phyloP scores from a whole-genome alignment of 2,797 vertebrate species.

The Lemur catta region DNA sequence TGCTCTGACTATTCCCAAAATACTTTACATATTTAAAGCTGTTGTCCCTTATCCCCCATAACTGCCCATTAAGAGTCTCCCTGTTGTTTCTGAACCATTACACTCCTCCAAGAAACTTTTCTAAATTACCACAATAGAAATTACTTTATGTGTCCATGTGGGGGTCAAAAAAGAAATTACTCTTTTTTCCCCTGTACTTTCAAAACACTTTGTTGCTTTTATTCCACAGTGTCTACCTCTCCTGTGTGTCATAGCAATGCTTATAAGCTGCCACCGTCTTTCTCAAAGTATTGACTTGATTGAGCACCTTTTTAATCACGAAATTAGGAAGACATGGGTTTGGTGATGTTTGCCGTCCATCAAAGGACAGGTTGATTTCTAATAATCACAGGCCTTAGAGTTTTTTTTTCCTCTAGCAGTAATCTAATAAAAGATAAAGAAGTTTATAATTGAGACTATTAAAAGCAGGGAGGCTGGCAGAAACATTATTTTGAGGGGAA shows the following conservation, averaged over 20 bases:
- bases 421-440: background rate
- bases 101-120: background rate
- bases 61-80: background rate
- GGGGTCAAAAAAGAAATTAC: background rate
- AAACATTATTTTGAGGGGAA: background rate
- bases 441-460: background rate
- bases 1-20: background rate
- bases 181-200: background rate
- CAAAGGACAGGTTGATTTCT: background rate
- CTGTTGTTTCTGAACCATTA: background rate
- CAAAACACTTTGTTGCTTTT: background rate
- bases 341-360: background rate
- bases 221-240: background rate
- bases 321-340: background rate
- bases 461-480: background rate
- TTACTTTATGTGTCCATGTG: background rate
- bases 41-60: background rate
- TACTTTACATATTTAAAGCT: background rate
- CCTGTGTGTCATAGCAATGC: background rate
- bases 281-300: background rate
- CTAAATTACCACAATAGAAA: background rate
- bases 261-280: background rate
- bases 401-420: background rate
- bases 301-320: background rate
- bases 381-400: background rate